These are phyloP conservation scores for Ctena decussata DNA, from an alignment of 2,888 invertebrate species.

Conservation along the genomic window DNA sequence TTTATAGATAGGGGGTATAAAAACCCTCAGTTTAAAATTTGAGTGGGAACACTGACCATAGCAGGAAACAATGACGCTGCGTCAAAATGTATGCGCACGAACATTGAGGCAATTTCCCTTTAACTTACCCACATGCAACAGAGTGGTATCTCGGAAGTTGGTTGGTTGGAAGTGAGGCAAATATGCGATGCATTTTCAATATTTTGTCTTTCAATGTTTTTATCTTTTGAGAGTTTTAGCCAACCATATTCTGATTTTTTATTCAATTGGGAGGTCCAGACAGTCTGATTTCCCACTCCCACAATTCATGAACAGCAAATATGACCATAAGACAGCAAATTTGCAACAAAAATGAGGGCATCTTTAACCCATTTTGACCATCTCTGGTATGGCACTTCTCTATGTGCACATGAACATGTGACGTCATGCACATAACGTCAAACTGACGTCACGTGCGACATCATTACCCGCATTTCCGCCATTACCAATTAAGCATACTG, in stretches of 20 bases:
- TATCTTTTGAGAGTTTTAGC: too few species aligned
- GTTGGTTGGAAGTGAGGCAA: not conserved
- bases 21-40: too few species aligned
- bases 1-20: too few species aligned
- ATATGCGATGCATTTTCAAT: not conserved
- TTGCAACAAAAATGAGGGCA: not conserved
- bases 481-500: not conserved
- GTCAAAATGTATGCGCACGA: too few species aligned
- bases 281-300: not conserved
- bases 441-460: constrained; percentile 4
- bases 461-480: not conserved
- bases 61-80: too few species aligned
- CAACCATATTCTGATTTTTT: too few species aligned
- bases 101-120: too few species aligned
- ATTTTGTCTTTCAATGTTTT: not conserved
- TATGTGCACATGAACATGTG: constrained; percentile 5
- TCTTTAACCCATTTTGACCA: not conserved
- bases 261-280: too few species aligned
- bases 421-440: constrained; percentile 23
- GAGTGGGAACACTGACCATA: too few species aligned
- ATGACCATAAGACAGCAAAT: not conserved
- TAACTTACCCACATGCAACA: constrained; percentile 52
- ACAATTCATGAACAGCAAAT: not conserved
- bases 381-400: not conserved
- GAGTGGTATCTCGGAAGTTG: constrained; percentile 44